These are phyloP conservation scores for Beris chalybata DNA, from an alignment of 2,888 invertebrate species.

Conservation along the genomic window DNA sequence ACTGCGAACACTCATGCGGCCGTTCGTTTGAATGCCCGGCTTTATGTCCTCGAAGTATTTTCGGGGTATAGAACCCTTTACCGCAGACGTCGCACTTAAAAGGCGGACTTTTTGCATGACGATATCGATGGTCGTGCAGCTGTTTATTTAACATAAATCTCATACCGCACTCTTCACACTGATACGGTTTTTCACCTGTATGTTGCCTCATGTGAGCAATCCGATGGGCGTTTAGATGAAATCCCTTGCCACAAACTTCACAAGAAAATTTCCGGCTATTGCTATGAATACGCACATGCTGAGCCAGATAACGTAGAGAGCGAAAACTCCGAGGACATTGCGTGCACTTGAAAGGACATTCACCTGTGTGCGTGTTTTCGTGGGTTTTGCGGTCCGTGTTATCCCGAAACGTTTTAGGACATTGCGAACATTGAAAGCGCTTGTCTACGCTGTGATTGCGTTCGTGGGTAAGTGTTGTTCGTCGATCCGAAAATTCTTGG, in stretches of 20 bases:
- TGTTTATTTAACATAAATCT: conserved; percentile 36
- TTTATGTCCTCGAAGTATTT: conserved; percentile 18
- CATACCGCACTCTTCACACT: conserved; percentile 35
- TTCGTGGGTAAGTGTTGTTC: conserved; percentile 34
- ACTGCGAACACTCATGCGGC: conserved; percentile 25
- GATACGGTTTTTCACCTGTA: conserved; percentile 38
- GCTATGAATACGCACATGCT: conserved; percentile 39
- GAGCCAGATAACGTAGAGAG: conserved; percentile 39
- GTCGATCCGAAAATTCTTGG: conserved; percentile 35
- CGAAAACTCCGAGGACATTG: conserved; percentile 37
- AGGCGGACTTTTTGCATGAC: conserved; percentile 38
- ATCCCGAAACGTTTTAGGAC: conserved; percentile 39
- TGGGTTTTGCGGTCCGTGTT: conserved; percentile 39
- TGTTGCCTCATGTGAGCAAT: conserved; percentile 39
- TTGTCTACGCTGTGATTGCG: conserved; percentile 28
- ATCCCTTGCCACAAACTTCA: conserved; percentile 36
- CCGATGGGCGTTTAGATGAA: conserved; percentile 38
- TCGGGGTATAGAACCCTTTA: conserved; percentile 30
- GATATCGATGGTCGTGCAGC: conserved; percentile 39
- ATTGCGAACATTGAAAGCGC: conserved; percentile 34
- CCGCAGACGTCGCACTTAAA: conserved; percentile 39
- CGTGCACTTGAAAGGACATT: conserved; percentile 40
- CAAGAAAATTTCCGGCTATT: conserved; percentile 40
- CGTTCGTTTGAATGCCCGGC: conserved; percentile 20
- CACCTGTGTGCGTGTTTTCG: conserved; percentile 37